Conservation (phyloP, 2,113 vertebrate species). For the Hystrix brachyura region DNA sequence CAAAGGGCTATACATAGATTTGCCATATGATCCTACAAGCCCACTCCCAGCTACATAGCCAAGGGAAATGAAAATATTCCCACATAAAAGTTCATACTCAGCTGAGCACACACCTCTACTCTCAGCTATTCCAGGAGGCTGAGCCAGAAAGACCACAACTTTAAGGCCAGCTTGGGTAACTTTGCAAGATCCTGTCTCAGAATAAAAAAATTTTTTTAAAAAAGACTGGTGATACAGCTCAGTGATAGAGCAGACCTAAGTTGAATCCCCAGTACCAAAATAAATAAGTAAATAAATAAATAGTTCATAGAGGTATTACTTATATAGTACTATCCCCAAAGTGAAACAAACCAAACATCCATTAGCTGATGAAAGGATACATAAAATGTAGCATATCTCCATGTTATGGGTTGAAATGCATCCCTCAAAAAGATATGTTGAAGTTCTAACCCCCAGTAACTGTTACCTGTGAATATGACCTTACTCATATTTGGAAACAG, state of each 20-base stretch:
- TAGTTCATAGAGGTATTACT: background rate
- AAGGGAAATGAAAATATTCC: slow-evolving; percentile 52
- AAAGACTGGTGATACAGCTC: background rate
- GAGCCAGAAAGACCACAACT: background rate
- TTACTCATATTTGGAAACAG: slow-evolving; percentile 2
- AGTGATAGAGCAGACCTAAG: background rate
- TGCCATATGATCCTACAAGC: background rate
- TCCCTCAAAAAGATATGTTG: background rate
- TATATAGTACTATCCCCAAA: background rate
- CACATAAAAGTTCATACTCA: background rate
- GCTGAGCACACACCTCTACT: background rate
- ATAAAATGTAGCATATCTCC: background rate
- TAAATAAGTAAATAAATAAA: background rate
- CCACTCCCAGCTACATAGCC: background rate
- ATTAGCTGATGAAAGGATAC: background rate
- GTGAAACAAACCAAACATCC: background rate
- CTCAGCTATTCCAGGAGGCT: background rate
- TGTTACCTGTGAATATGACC: background rate
- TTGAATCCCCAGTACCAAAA: background rate
- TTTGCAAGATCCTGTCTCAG: background rate
- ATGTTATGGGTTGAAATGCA: background rate
- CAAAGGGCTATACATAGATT: slow-evolving; percentile 31
- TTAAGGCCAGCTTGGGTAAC: background rate
- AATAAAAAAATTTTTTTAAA: background rate
- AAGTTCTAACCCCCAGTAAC: background rate